Evolutionary conservation across 2,888 invertebrate genomes (phyloP).

Genomic region (Cephus sareptanus): DNA sequence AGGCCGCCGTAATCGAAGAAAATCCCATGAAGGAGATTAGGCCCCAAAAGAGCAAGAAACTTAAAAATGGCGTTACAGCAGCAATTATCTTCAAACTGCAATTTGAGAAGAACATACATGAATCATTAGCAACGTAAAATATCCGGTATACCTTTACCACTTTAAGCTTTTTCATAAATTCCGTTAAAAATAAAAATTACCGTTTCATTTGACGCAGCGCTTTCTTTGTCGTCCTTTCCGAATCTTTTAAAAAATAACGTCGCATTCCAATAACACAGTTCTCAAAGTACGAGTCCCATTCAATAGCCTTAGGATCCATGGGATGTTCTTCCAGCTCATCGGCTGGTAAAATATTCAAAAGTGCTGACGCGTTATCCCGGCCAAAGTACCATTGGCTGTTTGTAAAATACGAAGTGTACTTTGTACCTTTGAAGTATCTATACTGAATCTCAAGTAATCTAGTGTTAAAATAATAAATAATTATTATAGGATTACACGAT

Average conservation of each 20-base stretch:
- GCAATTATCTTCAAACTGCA: slow-evolving; percentile 39
- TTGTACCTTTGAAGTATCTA: slow-evolving; percentile 66
- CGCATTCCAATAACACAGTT: slow-evolving; percentile 69
- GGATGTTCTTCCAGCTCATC: slow-evolving; percentile 62
- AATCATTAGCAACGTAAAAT: neutral
- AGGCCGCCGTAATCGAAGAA: slow-evolving; percentile 12
- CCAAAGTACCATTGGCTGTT: slow-evolving; percentile 67
- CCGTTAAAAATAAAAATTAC: slow-evolving; percentile 23
- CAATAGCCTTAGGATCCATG: slow-evolving; percentile 66
- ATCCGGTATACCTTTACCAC: neutral
- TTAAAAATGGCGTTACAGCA: slow-evolving; percentile 32
- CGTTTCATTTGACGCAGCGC: slow-evolving; percentile 31
- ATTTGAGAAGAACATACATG: slow-evolving; percentile 5
- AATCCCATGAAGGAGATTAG: slow-evolving; percentile 21
- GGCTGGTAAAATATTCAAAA: slow-evolving; percentile 50
- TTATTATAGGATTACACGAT: neutral
- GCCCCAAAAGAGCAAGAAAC: slow-evolving; percentile 30
- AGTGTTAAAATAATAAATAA: neutral
- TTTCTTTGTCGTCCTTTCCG: slow-evolving; percentile 39
- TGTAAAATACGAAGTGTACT: slow-evolving; percentile 68
- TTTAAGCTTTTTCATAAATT: neutral
- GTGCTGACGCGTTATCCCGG: slow-evolving; percentile 52
- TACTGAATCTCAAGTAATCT: slow-evolving; percentile 68
- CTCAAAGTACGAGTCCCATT: slow-evolving; percentile 69
- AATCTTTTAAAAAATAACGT: slow-evolving; percentile 68